A percentile compares a stretch with the other conserved stretches of the same genome.
These are phyloP conservation scores for Dendropsophus ebraccatus DNA, from an alignment of 2,113 vertebrate species.

Conservation along the genomic window DNA sequence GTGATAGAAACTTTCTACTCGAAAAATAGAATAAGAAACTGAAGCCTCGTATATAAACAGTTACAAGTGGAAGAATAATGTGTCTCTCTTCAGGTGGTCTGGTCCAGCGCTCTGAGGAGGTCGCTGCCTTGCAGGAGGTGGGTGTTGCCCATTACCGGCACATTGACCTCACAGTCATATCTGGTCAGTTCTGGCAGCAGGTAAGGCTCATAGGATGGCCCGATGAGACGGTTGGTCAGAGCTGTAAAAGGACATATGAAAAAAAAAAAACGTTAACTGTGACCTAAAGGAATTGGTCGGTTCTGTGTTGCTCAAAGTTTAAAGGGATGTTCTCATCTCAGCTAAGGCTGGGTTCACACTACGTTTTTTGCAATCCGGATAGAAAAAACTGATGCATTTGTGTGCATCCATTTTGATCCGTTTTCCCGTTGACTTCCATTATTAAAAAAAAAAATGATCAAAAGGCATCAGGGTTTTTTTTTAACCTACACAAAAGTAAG, in stretches of 20 bases:
- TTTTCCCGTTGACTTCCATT: too few relatives aligned
- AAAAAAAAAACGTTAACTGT: not conserved
- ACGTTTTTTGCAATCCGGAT: too few relatives aligned
- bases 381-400: too few relatives aligned
- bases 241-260: slow-evolving; percentile 71
- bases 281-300: too few relatives aligned
- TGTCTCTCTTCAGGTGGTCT: slow-evolving; percentile 79
- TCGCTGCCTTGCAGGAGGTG: slow-evolving; percentile 94
- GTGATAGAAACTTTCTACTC: slow-evolving; percentile 77
- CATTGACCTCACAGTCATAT: slow-evolving; percentile 97
- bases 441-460: too few relatives aligned
- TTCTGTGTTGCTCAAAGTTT: too few relatives aligned
- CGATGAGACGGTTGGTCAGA: slow-evolving; percentile 84
- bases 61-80: slow-evolving; percentile 52
- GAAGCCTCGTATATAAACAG: slow-evolving; percentile 65
- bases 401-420: too few relatives aligned
- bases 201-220: slow-evolving; percentile 83
- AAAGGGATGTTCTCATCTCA: too few relatives aligned
- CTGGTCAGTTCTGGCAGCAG: slow-evolving; percentile 92
- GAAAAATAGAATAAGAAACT: slow-evolving; percentile 72
- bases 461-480: too few relatives aligned
- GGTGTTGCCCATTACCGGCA: slow-evolving; percentile 87
- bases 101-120: slow-evolving; percentile 92
- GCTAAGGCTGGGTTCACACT: too few relatives aligned
- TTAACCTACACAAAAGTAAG: too few relatives aligned